Base-by-base conservation (phyloP, 2,113 vertebrate species). In the Platanista minor region DNA sequence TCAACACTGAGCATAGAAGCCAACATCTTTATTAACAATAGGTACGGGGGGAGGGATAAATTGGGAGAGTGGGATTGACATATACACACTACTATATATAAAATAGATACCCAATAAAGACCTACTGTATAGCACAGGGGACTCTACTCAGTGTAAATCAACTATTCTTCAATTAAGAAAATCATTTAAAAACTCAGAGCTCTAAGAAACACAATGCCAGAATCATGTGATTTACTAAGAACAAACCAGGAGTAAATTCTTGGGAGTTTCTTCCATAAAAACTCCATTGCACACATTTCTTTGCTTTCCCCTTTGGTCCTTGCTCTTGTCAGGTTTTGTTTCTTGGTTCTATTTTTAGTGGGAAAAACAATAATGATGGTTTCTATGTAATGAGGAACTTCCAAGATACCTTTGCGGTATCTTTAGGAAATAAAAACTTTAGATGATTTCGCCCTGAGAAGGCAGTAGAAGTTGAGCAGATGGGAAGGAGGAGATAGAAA, bases 1-100 rank as follows among this genome's bases (percentile, higher is more conserved):
- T 41, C 36, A 97, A 94, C 72, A 94, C 78, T 84, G 41, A 87
- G 52, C 71, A 59, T 93, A 89, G 97, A 91, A 94, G 59, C 25
- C 80, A 57, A 41, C 17, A 75, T 97, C 85, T 97, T 98, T 98
- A 96, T 89, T 98, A 93, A 67, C 46, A 87, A 72, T 49, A 96
- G 15, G 18, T 25, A 71, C 20, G 8, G 27, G 27, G 41, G 41
- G 27, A 57, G 20, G 54, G 43, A 46, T 46, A 75, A 46, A 31
- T 46, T 75, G 72, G 27, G 43, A 75, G 72, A 75, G 10, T 29
- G 27, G 43, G 27, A 31, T 75, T 46, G 41, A 75, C 14, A 5
- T 75, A 75, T 31, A 75, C 4, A 75, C 41, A 46, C 41, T 75
- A 31, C 72, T 75, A 31, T 75, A 46, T 75, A 75, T 31, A 57